These are phyloP conservation scores for Steinernema khuongi DNA, from an alignment of 1,140 invertebrate genomes.

Conservation along the genomic window DNA sequence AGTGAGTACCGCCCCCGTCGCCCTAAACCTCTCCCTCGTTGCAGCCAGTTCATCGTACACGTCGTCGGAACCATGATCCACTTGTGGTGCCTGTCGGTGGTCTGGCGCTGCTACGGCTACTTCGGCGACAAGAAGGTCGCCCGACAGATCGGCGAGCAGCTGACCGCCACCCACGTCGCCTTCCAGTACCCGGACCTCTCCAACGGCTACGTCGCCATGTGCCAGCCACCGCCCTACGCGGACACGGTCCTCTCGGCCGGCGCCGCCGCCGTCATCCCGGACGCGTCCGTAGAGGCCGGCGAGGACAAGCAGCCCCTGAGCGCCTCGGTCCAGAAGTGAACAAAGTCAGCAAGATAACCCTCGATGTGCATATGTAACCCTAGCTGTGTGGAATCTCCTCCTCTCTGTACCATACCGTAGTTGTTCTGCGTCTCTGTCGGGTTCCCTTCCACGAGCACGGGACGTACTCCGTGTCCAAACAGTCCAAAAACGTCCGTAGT, in stretches of 20 bases:
- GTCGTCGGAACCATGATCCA: slow-evolving; percentile 54
- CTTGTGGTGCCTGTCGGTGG: slow-evolving; percentile 54
- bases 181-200: slow-evolving; percentile 56
- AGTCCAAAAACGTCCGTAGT: no score
- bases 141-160: slow-evolving; percentile 53
- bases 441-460: no score
- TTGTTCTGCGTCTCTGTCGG: no score
- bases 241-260: slow-evolving; percentile 22
- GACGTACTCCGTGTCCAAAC: no score
- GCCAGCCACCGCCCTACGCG: slow-evolving; percentile 50
- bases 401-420: no score
- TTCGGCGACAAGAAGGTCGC: slow-evolving; percentile 58
- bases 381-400: no score
- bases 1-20: not conserved
- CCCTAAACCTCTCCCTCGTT: not conserved
- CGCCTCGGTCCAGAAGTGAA: not conserved
- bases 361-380: no score
- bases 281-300: not conserved
- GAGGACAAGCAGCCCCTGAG: not conserved
- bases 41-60: slow-evolving; percentile 38
- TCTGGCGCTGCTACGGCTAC: slow-evolving; percentile 57
- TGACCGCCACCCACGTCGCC: slow-evolving; percentile 48
- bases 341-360: not conserved
- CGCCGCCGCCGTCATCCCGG: slow-evolving; percentile 17
- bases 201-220: slow-evolving; percentile 26